These are phyloP conservation scores for Helicoverpa assulta DNA, from an alignment of 2,888 invertebrate genomes.

Conservation along the genomic window DNA sequence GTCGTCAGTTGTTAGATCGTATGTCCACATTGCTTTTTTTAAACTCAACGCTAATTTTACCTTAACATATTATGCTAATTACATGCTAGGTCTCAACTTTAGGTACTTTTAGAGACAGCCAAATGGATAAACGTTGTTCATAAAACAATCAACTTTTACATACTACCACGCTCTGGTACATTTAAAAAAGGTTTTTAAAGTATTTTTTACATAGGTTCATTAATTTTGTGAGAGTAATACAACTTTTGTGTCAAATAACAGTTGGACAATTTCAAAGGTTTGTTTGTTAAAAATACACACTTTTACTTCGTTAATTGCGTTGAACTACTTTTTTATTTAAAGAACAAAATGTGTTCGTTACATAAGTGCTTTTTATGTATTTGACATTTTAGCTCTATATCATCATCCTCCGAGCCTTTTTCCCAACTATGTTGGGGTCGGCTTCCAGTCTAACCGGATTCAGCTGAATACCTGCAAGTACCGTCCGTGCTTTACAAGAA, in stretches of 20 bases:
- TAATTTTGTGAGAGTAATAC: slow-evolving; percentile 27
- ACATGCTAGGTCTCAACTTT: slow-evolving; percentile 46
- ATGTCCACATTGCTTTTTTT: slow-evolving; percentile 21
- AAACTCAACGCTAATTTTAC: slow-evolving; percentile 42
- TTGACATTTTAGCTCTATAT: too few species aligned
- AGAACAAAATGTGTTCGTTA: slow-evolving; percentile 20
- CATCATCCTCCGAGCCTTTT: too few species aligned
- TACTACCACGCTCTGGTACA: slow-evolving; percentile 8
- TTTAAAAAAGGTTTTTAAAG: slow-evolving; percentile 29
- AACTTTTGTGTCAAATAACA: slow-evolving; percentile 29
- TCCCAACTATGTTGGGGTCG: too few species aligned
- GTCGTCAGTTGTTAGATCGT: background rate
- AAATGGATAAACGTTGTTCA: slow-evolving; percentile 24
- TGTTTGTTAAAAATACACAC: slow-evolving; percentile 9
- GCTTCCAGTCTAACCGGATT: too few species aligned
- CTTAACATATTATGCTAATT: slow-evolving; percentile 38
- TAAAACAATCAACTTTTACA: slow-evolving; percentile 43
- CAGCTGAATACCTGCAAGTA: too few species aligned
- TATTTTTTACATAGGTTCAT: slow-evolving; percentile 12
- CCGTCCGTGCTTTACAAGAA: too few species aligned
- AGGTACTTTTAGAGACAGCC: slow-evolving; percentile 48
- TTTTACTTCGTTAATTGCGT: slow-evolving; percentile 17
- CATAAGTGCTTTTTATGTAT: slow-evolving; percentile 33
- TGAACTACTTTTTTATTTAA: slow-evolving; percentile 33
- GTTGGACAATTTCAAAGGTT: slow-evolving; percentile 26